Evolutionary conservation across 2,113 vertebrate genomes (phyloP).

Genomic region (Spizaetus ornatus): DNA sequence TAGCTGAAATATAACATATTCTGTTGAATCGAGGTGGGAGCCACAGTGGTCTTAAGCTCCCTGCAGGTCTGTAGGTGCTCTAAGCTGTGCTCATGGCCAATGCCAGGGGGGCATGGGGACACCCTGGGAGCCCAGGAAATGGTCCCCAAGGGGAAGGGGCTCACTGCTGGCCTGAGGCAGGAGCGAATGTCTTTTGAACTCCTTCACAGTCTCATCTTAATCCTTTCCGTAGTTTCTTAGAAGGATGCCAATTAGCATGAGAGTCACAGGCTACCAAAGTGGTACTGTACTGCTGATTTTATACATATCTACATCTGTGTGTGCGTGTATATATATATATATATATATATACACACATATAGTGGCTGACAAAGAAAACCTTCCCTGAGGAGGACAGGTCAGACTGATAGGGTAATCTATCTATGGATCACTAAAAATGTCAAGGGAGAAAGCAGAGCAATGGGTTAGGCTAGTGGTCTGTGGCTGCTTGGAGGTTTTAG

Average conservation of each 20-base stretch:
- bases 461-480: background rate
- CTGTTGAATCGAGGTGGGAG: background rate
- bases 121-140: rapidly evolving
- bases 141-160: rapidly evolving
- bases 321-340: no score
- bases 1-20: background rate
- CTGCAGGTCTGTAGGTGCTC: background rate
- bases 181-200: background rate
- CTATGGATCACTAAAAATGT: background rate
- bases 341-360: no score
- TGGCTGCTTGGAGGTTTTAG: background rate
- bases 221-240: background rate
- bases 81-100: background rate
- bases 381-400: background rate
- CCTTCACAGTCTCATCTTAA: background rate
- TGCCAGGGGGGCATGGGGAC: rapidly evolving
- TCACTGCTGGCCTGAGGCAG: background rate
- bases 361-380: background rate
- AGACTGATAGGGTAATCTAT: background rate
- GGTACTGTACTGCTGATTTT: background rate
- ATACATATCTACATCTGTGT: background rate
- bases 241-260: background rate
- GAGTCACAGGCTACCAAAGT: background rate
- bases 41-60: background rate
- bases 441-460: background rate